These are phyloP conservation scores for Ptyas mucosa DNA, from an alignment of 2,113 vertebrate genomes.

Conservation along the genomic window DNA sequence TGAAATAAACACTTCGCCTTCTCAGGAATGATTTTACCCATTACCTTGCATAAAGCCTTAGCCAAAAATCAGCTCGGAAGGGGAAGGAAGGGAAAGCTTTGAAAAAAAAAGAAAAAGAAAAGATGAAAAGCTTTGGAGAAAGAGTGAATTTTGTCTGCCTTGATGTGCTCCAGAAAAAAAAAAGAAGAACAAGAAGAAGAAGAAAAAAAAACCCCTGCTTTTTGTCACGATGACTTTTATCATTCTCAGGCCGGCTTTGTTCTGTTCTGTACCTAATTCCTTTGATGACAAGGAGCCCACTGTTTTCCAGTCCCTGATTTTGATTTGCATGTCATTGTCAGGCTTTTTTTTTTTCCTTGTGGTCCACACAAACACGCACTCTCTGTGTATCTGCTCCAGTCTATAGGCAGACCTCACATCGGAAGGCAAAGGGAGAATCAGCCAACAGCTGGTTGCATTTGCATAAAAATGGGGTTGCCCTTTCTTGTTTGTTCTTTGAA, in stretches of 20 bases:
- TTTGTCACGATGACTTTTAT: conserved; percentile 68
- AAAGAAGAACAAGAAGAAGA: neutral
- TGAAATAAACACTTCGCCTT: conserved; percentile 39
- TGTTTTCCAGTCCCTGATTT: conserved; percentile 70
- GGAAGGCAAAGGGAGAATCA: conserved; percentile 65
- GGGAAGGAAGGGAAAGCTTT: conserved; percentile 22
- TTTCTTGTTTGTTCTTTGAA: conserved; percentile 76
- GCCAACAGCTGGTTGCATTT: conserved; percentile 79
- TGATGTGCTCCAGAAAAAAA: conserved; percentile 34
- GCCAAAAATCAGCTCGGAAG: conserved; percentile 15
- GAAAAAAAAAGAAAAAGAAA: conserved; percentile 16
- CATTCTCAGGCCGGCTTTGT: conserved; percentile 63
- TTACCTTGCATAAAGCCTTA: conserved; percentile 64
- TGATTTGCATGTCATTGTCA: conserved; percentile 74
- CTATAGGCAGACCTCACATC: conserved; percentile 76
- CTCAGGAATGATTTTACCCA: conserved; percentile 60
- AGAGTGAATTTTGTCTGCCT: conserved; percentile 62
- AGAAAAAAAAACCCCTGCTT: neutral
- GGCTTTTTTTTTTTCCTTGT: conserved; percentile 59
- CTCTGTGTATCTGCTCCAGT: conserved; percentile 65
- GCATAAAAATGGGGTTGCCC: conserved; percentile 75
- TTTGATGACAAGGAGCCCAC: conserved; percentile 70
- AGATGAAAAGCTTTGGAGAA: conserved; percentile 66
- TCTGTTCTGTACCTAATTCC: conserved; percentile 79
- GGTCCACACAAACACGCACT: too few species aligned